A percentile compares a stretch with the other conserved stretches of the same genome.
phyloP scores from a whole-genome alignment of 2,113 vertebrate genomes.

The Nanorana parkeri region DNA sequence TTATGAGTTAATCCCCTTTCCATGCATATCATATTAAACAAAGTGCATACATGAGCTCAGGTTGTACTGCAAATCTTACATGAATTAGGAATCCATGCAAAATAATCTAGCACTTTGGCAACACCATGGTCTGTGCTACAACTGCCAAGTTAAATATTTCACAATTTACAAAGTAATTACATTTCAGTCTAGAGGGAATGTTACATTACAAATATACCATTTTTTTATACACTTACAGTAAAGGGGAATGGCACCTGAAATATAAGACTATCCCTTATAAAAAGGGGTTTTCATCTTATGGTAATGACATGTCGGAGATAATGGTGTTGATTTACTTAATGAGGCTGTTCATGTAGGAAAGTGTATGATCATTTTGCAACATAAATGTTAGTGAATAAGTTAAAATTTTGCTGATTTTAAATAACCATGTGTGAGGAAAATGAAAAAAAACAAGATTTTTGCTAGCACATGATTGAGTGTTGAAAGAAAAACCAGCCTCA shows the following conservation, averaged over 20 bases:
- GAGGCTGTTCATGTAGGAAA: too few species aligned
- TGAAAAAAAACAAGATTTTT: too few species aligned
- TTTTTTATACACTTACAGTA: neutral
- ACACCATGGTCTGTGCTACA: neutral
- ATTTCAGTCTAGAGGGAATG: neutral
- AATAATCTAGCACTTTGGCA: constrained; percentile 21
- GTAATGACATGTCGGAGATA: too few species aligned
- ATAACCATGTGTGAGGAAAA: too few species aligned
- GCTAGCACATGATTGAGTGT: too few species aligned
- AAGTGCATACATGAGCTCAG: neutral
- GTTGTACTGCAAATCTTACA: neutral
- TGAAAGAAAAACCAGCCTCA: too few species aligned
- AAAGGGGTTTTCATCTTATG: neutral
- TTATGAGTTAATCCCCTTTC: neutral
- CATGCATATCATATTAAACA: neutral
- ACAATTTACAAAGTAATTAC: constrained; percentile 16
- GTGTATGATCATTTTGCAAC: too few species aligned
- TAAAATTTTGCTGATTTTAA: too few species aligned
- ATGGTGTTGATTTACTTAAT: too few species aligned
- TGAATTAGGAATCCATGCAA: neutral
- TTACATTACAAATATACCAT: constrained; percentile 5
- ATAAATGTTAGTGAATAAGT: too few species aligned
- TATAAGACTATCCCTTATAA: neutral
- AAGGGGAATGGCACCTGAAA: neutral
- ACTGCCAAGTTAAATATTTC: constrained; percentile 35